Evolutionary conservation across 2,113 vertebrate species (phyloP), one percentile per base, ranked within the genome.

Genomic region (Psephotus haematonotus): DNA sequence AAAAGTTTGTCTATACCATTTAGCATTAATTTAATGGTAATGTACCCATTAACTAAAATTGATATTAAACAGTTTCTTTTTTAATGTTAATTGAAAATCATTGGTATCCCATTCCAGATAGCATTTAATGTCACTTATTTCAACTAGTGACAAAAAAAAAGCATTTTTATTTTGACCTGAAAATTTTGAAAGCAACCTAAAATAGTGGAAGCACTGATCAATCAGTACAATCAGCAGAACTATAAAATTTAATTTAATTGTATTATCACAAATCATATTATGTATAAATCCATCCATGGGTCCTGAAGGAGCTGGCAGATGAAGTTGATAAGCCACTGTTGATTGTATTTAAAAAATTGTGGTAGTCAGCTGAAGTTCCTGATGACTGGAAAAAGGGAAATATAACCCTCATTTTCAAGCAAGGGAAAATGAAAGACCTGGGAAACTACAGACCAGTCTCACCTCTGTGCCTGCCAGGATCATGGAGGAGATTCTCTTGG

Each of bases 11-110:
- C 85, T 72, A 13, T 12, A 15, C 35, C 71, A 80, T 88, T 35
- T 97, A 97, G 20, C 49, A 53, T 72, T 97, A 97, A 97, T 97
- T 97, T 97, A 97, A 97, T 96, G 41, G 13, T 49, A 71, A 85
- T 64, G 10, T 92, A 25, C 29, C 63, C 71, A 82, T 92, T 77
- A 90, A 62, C 80, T 70, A 92, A 31, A 86, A 95, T 71, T 90
- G 70, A 83, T 95, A 87, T 49, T 98, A 94, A 95, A 87, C 78
- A 83, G 55, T 92, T 96, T 95, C 83, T 84, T 92, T 83, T 83
- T 94, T 88, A 92, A 52, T 14, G 28, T 72, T 97, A 95, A 97
- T 97, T 96, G 97, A 97, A 97, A 97, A 97, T 97, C 77, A 77
- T 95, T 92, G 59, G 46, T 91, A 55, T 96, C 64, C 41, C 82